phyloP scores from a whole-genome alignment of 2,888 invertebrate species.

The Caenorhabditis sp. region DNA sequence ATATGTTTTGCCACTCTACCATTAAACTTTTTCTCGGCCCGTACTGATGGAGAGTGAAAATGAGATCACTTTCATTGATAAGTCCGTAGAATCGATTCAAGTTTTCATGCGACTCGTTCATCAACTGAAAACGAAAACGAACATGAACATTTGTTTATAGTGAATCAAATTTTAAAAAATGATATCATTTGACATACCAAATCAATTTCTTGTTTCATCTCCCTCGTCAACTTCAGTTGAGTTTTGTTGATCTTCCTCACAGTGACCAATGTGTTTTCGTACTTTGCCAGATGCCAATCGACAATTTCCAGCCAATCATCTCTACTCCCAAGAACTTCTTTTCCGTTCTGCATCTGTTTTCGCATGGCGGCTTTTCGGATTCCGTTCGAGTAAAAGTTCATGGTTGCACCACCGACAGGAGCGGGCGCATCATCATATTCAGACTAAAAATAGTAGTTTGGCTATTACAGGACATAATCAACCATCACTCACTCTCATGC shows the following conservation, averaged over 20 bases:
- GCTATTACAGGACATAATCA: background rate
- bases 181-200: constrained; percentile 56
- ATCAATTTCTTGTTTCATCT: constrained; percentile 73
- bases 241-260: constrained; percentile 68
- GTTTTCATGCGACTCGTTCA: constrained; percentile 90
- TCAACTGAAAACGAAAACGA: constrained; percentile 62
- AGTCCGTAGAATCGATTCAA: constrained; percentile 94
- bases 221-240: constrained; percentile 68
- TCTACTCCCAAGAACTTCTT: constrained; percentile 19
- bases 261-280: constrained; percentile 63
- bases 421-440: constrained; percentile 34
- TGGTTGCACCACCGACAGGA: constrained; percentile 43
- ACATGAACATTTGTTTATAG: background rate
- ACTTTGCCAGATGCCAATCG: constrained; percentile 70
- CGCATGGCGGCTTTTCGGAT: constrained; percentile 59
- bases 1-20: constrained; percentile 90
- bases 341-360: constrained; percentile 33
- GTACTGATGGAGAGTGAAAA: constrained; percentile 95
- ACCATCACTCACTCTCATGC: constrained; percentile 51
- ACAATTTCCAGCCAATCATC: constrained; percentile 64
- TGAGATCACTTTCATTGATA: constrained; percentile 89
- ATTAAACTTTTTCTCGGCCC: constrained; percentile 98
- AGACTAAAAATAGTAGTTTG: constrained; percentile 31
- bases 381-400: constrained; percentile 69
- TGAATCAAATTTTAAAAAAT: constrained; percentile 14